Percentiles rank a stretch among this genome's conserved stretches.
phyloP scores from a whole-genome alignment of 2,113 vertebrate genomes.

The Labrus mixtus region DNA sequence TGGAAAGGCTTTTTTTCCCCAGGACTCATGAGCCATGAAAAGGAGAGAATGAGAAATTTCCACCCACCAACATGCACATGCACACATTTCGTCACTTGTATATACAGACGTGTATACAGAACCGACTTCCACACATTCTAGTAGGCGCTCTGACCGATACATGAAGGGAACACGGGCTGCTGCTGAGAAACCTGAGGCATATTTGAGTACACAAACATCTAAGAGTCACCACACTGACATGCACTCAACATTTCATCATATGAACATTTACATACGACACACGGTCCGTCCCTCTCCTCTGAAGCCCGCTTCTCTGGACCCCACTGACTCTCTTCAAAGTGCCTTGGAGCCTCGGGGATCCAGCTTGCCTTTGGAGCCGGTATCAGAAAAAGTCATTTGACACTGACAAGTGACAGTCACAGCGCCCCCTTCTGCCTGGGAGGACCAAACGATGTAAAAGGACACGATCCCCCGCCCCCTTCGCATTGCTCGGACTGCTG shows the following conservation, averaged over 20 bases:
- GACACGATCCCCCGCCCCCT: conserved; percentile 35
- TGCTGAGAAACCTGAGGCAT: conserved; percentile 35
- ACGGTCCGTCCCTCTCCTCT: conserved; percentile 52
- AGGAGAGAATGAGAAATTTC: conserved; percentile 33
- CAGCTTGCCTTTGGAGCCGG: conserved; percentile 88
- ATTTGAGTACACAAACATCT: conserved; percentile 9
- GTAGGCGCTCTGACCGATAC: conserved; percentile 17
- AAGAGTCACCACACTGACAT: conserved; percentile 2
- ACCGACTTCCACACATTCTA: conserved; percentile 9
- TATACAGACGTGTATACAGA: conserved; percentile 68
- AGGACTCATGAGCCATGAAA: conserved; percentile 69
- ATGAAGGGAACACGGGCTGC: conserved; percentile 33
- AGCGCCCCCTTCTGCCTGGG: conserved; percentile 80
- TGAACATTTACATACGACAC: conserved; percentile 15
- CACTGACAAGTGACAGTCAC: conserved; percentile 71
- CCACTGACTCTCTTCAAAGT: conserved; percentile 90
- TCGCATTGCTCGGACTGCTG: conserved; percentile 83
- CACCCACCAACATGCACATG: conserved; percentile 31
- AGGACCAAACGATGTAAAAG: conserved; percentile 74
- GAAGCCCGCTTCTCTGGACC: conserved; percentile 77
- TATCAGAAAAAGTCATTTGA: conserved; percentile 53
- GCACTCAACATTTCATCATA: conserved; percentile 17
- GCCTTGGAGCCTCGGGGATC: conserved; percentile 89
- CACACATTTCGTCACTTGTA: conserved; percentile 47
- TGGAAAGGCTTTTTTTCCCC: conserved; percentile 37